phyloP scores from a whole-genome alignment of 2,113 vertebrate genomes.

The Periophthalmus modestus region DNA sequence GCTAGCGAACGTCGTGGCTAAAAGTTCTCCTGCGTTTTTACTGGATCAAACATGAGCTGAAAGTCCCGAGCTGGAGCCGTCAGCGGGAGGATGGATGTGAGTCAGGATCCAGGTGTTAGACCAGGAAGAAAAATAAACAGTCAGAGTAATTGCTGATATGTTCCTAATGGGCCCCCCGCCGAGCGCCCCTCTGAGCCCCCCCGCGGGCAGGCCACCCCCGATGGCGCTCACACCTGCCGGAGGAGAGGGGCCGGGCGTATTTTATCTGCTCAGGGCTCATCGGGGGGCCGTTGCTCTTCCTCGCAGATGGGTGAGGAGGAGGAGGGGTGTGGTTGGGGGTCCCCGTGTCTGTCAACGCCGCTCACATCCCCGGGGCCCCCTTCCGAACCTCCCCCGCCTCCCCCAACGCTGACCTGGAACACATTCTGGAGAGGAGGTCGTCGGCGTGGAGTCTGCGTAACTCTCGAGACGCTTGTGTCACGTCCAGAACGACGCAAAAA shows the following conservation, averaged over 20 bases:
- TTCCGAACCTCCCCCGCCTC: no score
- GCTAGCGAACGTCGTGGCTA: no score
- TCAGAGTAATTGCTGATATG: slow-evolving; percentile 80
- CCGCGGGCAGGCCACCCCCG: slow-evolving; percentile 80
- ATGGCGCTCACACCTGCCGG: slow-evolving; percentile 80
- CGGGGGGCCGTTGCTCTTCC: slow-evolving; percentile 76
- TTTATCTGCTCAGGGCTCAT: slow-evolving; percentile 77
- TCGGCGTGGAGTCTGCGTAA: no score
- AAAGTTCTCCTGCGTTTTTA: slow-evolving; percentile 10
- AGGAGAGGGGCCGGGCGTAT: slow-evolving; percentile 79
- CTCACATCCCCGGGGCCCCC: slow-evolving; percentile 67
- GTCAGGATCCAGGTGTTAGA: slow-evolving; percentile 71
- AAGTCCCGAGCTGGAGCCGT: slow-evolving; percentile 57
- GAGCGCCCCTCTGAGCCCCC: slow-evolving; percentile 63
- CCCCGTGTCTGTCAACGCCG: slow-evolving; percentile 73
- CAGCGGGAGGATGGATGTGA: slow-evolving; percentile 63
- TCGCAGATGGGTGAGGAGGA: slow-evolving; percentile 66
- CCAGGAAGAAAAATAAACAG: slow-evolving; percentile 77
- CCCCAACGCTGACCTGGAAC: no score
- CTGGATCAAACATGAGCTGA: neutral
- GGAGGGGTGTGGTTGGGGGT: slow-evolving; percentile 62
- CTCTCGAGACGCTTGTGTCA: no score
- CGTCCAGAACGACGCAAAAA: no score
- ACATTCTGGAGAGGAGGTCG: no score
- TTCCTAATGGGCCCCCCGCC: slow-evolving; percentile 79